phyloP scores from a whole-genome alignment of 2,888 invertebrate genomes.

The Conistra vaccinii region DNA sequence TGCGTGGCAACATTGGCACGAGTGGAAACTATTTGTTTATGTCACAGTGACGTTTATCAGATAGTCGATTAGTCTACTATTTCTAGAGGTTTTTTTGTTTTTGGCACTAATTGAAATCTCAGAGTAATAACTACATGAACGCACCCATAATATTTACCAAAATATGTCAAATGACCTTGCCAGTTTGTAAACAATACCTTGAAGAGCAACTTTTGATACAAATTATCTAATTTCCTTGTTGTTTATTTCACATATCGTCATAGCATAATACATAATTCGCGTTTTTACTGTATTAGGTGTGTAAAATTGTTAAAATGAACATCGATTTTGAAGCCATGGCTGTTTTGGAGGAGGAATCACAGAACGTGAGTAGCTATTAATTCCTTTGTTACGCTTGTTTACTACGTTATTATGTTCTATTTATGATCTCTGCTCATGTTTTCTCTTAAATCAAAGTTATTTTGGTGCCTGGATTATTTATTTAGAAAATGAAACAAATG shows the following conservation, averaged over 20 bases:
- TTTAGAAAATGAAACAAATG: background rate
- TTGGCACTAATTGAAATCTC: conserved; percentile 56
- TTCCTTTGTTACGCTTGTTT: conserved; percentile 76
- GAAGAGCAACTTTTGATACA: conserved; percentile 84
- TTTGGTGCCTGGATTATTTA: conserved; percentile 3
- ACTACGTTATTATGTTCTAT: conserved; percentile 62
- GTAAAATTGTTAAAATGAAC: conserved; percentile 77
- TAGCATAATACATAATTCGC: conserved; percentile 59
- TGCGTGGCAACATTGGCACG: conserved; percentile 58
- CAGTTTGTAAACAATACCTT: conserved; percentile 95
- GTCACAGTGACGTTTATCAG: conserved; percentile 57
- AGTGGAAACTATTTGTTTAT: conserved; percentile 46
- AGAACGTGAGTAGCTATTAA: conserved; percentile 87
- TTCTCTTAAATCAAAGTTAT: conserved; percentile 22
- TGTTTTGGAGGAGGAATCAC: conserved; percentile 91
- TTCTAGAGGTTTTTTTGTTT: background rate
- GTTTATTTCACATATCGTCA: conserved; percentile 79
- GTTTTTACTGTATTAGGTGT: conserved; percentile 48
- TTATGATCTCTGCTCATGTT: conserved; percentile 43
- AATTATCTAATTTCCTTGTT: conserved; percentile 89
- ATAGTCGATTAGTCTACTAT: conserved; percentile 58
- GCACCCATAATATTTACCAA: conserved; percentile 78
- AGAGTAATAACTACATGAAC: too few relatives aligned
- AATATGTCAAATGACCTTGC: conserved; percentile 93
- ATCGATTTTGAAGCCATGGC: conserved; percentile 92